Conservation (phyloP, 2,113 vertebrate species). For the Melanotaenia duboulayi region DNA sequence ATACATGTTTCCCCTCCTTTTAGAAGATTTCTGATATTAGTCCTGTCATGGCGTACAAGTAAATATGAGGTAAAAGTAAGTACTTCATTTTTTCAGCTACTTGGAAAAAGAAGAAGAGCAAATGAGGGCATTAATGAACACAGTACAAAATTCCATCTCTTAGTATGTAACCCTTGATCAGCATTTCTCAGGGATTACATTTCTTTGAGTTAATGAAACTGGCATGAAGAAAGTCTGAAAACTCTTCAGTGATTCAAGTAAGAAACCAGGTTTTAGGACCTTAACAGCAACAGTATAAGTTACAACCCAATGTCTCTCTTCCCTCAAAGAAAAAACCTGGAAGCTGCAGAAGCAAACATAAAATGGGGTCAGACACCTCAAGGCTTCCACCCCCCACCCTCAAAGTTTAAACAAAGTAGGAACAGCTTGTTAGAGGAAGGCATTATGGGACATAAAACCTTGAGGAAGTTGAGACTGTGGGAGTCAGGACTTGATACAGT, state of each 20-base stretch:
- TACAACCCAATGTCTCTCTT: background rate
- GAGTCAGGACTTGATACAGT: constrained; percentile 57
- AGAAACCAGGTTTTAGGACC: constrained; percentile 2
- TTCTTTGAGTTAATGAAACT: background rate
- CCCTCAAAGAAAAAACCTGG: background rate
- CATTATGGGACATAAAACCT: constrained; percentile 17
- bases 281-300: constrained; percentile 9
- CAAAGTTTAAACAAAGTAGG: constrained; percentile 44
- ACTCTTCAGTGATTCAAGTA: background rate
- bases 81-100: background rate
- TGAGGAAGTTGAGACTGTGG: background rate
- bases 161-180: background rate
- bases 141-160: constrained; percentile 37
- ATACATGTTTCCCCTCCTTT: constrained; percentile 56
- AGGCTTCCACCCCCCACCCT: background rate
- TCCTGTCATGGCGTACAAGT: constrained; percentile 34
- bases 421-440: constrained; percentile 44
- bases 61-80: constrained; percentile 17
- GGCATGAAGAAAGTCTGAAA: background rate
- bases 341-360: constrained; percentile 4
- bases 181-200: background rate
- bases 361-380: constrained; percentile 7
- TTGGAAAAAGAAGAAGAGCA: constrained; percentile 5
- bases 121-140: constrained; percentile 8
- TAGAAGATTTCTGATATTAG: constrained; percentile 27